Base-by-base conservation (phyloP, 2,113 vertebrate genomes). In the Lutjanus erythropterus region DNA sequence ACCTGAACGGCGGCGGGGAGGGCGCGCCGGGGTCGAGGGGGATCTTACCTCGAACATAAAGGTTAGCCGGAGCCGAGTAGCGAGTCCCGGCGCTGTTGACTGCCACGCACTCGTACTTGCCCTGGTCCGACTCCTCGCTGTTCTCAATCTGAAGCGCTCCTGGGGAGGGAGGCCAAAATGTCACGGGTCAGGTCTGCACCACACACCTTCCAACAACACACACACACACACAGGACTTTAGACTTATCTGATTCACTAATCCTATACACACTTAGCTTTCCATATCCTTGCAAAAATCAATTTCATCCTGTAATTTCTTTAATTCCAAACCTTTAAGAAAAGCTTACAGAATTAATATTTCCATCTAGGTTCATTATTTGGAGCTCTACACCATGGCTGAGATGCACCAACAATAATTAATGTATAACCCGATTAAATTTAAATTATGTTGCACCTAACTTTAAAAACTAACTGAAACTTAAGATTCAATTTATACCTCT, bases 71-170 rank as follows among this genome's bases (percentile, higher is more conserved):
- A 75, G 97, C 96, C 0, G 98, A 99, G 93, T 98, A 99, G 82
- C 98, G 97, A 12, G 97, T 99, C 91, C 98, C 98, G 2, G 96
- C 97, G 0, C 96, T 96, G 96, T 99, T 99, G 89, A 96, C 96
- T 10, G 98, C 97, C 88, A 99, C 97, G 49, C 98, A 99, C 89
- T 99, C 98, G 0, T 99, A 99, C 95, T 99, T 99, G 88, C 98
- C 98, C 95, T 99, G 98, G 95, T 99, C 98, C 0, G 97, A 97
- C 88, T 99, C 98, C 91, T 99, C 97, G 0, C 98, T 99, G 95
- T 97, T 97, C 90, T 99, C 98, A 70, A 99, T 98, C 92, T 99
- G 98, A 73, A 99, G 95, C 15, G 97, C 98, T 91, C 98, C 98
- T 99, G 95, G 75, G 89, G 84, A 89, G 27, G 92, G 93, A 73